phyloP scores from a whole-genome alignment of 2,888 invertebrate species.

The Theretra japonica region DNA sequence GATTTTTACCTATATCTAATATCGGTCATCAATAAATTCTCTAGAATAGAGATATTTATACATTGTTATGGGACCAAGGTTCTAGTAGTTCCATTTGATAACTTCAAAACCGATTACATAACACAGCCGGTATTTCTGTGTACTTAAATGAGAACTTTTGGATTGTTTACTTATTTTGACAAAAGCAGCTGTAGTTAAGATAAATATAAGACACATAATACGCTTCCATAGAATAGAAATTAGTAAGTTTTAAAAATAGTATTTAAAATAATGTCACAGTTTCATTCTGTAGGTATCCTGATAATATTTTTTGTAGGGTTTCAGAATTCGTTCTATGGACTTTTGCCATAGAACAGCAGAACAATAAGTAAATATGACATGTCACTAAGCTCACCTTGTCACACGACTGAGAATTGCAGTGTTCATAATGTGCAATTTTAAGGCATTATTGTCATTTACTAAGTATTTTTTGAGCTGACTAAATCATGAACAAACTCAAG shows the following conservation, averaged over 20 bases:
- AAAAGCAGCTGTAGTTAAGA: background rate
- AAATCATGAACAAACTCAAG: too few species aligned
- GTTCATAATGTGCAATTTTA: too few species aligned
- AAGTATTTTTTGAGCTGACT: too few species aligned
- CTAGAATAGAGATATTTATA: background rate
- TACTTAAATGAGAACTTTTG: background rate
- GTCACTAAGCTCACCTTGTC: too few species aligned
- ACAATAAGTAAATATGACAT: too few species aligned
- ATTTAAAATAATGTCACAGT: background rate
- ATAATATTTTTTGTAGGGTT: background rate
- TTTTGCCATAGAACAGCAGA: too few species aligned
- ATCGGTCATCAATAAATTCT: too few species aligned
- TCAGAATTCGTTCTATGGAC: background rate
- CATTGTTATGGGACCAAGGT: background rate
- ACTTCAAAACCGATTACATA: background rate
- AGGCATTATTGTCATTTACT: too few species aligned
- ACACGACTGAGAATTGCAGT: too few species aligned
- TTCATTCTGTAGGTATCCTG: background rate
- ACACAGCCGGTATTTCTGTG: background rate
- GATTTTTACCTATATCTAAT: background rate
- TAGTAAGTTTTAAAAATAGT: background rate
- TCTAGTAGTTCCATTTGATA: background rate
- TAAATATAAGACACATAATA: slow-evolving; percentile 20
- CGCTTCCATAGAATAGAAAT: slow-evolving; percentile 24
- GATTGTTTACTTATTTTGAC: slow-evolving; percentile 9